phyloP scores from a whole-genome alignment of 2,888 invertebrate genomes.

The Phymatocera aterrima region DNA sequence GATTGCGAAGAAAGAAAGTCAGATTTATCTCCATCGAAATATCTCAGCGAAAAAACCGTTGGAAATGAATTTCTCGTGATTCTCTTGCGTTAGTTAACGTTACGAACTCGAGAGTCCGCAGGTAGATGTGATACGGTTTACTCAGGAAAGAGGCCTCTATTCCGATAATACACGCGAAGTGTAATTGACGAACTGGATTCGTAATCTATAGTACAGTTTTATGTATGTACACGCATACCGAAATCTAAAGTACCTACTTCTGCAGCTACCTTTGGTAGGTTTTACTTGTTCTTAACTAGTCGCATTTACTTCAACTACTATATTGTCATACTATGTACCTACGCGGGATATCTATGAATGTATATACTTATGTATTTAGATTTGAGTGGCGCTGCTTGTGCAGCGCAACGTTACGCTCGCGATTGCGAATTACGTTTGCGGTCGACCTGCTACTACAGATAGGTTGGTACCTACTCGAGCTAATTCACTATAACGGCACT shows the following conservation, averaged over 20 bases:
- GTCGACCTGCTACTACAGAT: slow-evolving; percentile 39
- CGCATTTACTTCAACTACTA: no score
- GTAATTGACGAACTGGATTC: not conserved
- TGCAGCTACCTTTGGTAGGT: no score
- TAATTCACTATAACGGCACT: slow-evolving; percentile 29
- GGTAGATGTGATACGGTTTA: not conserved
- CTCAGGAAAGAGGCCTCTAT: not conserved
- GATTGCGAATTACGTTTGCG: slow-evolving; percentile 33
- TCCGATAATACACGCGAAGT: not conserved
- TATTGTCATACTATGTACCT: no score
- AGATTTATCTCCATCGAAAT: no score
- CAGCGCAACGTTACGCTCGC: slow-evolving; percentile 18
- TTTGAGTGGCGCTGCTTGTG: not conserved
- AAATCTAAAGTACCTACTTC: no score
- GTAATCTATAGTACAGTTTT: not conserved
- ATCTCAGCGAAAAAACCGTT: no score
- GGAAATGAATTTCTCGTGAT: not conserved
- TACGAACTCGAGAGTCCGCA: no score
- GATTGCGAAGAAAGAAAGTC: not conserved
- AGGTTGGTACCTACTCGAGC: no score
- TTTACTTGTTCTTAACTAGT: no score
- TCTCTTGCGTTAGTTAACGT: no score
- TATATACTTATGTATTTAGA: not conserved
- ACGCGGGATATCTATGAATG: not conserved
- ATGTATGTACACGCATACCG: no score